Percentiles rank a stretch among this genome's conserved stretches.
phyloP scores from a whole-genome alignment of 2,888 invertebrate species.

The Mimachlamys varia region DNA sequence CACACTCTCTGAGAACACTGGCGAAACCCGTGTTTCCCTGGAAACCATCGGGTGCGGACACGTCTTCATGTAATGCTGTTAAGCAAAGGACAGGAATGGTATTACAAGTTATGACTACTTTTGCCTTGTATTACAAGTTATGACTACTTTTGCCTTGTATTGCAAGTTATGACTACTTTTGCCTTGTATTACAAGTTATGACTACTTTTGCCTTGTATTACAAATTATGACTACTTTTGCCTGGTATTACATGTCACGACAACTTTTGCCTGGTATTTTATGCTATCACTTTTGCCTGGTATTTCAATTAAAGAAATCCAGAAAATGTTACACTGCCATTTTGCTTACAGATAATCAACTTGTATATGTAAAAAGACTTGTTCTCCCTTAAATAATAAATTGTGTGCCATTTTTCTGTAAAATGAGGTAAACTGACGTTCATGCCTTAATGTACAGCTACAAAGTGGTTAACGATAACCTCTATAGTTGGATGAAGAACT shows the following conservation, averaged over 20 bases:
- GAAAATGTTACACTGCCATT: no score
- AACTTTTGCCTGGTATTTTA: background rate
- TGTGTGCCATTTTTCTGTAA: no score
- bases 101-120: conserved; percentile 16
- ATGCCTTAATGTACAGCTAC: no score
- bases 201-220: background rate
- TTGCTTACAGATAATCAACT: no score
- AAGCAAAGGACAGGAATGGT: conserved; percentile 7
- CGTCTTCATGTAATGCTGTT: conserved; percentile 22
- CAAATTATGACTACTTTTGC: background rate
- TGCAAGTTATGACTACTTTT: background rate
- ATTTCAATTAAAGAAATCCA: background rate
- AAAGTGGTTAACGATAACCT: no score
- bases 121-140: background rate
- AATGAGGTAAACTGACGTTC: no score
- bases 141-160: background rate
- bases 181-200: background rate
- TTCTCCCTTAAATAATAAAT: no score
- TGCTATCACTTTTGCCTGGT: background rate
- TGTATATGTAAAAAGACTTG: no score
- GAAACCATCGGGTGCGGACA: conserved; percentile 9
- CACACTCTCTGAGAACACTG: conserved; percentile 11
- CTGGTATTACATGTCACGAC: background rate
- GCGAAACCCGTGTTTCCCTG: conserved; percentile 29
- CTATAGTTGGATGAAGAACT: no score